Evolutionary conservation across 2,888 invertebrate species (phyloP).

Genomic region (Trichogramma evanescens): DNA sequence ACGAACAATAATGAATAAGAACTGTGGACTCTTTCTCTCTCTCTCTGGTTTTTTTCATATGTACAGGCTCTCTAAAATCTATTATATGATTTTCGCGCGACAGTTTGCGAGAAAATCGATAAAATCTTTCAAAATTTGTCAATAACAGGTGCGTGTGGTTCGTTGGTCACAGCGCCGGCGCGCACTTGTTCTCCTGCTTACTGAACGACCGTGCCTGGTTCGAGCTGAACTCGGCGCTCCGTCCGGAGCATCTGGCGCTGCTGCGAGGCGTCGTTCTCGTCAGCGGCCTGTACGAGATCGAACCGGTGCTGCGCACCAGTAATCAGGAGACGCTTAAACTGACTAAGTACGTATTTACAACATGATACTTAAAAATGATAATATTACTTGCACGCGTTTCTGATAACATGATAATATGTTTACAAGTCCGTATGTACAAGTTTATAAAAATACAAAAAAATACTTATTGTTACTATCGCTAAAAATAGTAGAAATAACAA

Average conservation of each 20-base stretch:
- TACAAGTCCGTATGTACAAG: background rate
- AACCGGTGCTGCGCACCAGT: conserved; percentile 60
- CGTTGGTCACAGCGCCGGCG: conserved; percentile 83
- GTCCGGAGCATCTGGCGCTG: conserved; percentile 28
- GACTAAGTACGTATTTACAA: conserved; percentile 44
- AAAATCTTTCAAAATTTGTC: background rate
- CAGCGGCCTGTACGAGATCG: conserved; percentile 71
- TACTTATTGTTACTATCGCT: too few species aligned
- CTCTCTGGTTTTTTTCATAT: too few species aligned
- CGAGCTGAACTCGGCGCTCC: background rate
- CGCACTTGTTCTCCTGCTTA: conserved; percentile 65
- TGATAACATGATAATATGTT: background rate
- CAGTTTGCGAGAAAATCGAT: background rate
- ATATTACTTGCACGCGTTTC: background rate
- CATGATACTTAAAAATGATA: background rate
- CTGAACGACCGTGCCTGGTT: conserved; percentile 50
- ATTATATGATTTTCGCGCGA: too few species aligned
- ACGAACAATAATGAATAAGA: too few species aligned
- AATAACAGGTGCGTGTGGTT: conserved; percentile 61
- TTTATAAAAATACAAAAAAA: background rate
- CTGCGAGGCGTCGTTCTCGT: conserved; percentile 65
- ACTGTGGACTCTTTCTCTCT: too few species aligned
- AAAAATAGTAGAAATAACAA: too few species aligned
- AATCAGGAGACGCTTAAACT: conserved; percentile 64
- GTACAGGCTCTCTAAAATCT: too few species aligned